Conservation (phyloP, 2,888 invertebrate species). For the Unio delphinus region DNA sequence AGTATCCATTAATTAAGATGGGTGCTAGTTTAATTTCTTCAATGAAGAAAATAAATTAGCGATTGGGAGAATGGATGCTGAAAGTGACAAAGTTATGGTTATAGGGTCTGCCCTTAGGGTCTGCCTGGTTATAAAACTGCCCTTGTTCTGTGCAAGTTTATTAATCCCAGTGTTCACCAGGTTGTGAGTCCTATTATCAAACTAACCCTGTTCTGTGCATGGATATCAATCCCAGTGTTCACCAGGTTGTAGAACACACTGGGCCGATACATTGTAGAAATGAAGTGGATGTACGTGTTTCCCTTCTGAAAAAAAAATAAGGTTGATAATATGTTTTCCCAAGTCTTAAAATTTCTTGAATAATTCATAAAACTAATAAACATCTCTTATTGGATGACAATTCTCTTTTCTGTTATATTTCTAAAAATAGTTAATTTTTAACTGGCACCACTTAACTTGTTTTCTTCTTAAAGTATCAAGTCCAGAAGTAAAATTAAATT, state of each 20-base stretch:
- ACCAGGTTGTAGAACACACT: constrained; percentile 57
- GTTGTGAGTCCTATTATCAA: constrained; percentile 9
- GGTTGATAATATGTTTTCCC: not conserved
- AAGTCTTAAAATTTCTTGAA: not conserved
- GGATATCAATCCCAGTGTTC: constrained; percentile 54
- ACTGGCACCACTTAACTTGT: no score
- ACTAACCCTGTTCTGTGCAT: constrained; percentile 62
- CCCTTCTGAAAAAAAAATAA: constrained; percentile 71
- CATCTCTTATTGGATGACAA: no score
- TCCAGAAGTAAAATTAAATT: no score
- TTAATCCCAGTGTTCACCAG: constrained; percentile 54
- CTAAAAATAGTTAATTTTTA: no score
- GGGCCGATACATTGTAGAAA: constrained; percentile 62
- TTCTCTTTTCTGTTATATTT: not conserved
- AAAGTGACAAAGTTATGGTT: not conserved
- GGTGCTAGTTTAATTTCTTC: no score
- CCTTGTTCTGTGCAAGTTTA: constrained; percentile 62
- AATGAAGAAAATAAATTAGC: no score
- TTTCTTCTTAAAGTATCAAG: no score
- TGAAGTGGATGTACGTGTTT: constrained; percentile 64
- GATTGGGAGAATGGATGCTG: no score
- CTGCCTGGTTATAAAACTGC: constrained; percentile 6
- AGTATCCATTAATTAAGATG: no score
- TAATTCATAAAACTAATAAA: not conserved
- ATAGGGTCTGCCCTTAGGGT: not conserved